Base-by-base conservation (phyloP, 92 coral and sea anemone genomes). In the Meandrina meandrites region DNA sequence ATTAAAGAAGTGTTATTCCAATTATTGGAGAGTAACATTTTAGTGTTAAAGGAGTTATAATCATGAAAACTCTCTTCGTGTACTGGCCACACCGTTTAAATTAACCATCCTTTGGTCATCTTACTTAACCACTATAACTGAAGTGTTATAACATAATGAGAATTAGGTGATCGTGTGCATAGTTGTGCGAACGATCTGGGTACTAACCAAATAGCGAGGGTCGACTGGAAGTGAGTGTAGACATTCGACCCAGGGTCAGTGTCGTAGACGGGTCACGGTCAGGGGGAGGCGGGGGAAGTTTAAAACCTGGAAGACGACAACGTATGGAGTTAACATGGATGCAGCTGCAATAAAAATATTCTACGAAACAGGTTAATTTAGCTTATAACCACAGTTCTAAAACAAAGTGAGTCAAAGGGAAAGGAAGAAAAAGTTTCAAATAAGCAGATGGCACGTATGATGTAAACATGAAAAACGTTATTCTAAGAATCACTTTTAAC, bases 241-340 rank as follows among this genome's bases (percentile, higher is more conserved):
- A 89, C 98, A 93, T 91, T 60, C 98, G 92, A 45, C 96, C 96
- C 69, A 94, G 90, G 32, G 98, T 94, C 47, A 94, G 90, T 30
- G 98, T 94, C 7, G 98, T 94, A 75, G 98, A 93, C n/a, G 99
- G 99, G 64, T 96, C 97, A 51, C 98, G 98, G 64, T 92, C 87
- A 35, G 98, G 97, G 57, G 92, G 94, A 58, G 94, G 95, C 48
- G 99, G 99, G 35, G 99, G 99, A 42, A 83, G 92, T 53, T 91
- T 93, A 67, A 76, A 42, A 84, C 90, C 93, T 91, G 50, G 56
- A 79, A 84, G 62, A 73, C 75, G 76, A 87, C 80, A 86, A 85
- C 37, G 75, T 32, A 85, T 28, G 56, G 54, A 27, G 51, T 73
- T 56, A 83, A 56, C 82, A 57, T 40, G 24, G 31, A 27, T 60